Evolutionary conservation across 1,140 invertebrate genomes (phyloP).

Genomic region (Drosophila lini): DNA sequence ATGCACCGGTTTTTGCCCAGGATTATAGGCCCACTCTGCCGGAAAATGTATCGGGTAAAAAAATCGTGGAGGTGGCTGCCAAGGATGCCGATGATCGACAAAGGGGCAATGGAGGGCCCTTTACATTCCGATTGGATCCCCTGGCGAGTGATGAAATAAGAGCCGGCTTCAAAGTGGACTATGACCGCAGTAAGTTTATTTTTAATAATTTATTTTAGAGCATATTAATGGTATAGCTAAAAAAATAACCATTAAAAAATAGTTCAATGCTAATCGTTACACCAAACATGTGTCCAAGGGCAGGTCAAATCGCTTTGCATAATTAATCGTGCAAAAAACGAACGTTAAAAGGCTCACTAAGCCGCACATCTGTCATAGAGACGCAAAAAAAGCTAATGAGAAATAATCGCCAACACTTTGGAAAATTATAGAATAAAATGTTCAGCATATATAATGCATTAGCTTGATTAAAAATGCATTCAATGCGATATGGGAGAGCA

Average conservation of each 20-base stretch:
- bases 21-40: conserved; percentile 88
- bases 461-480: conserved; percentile 45
- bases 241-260: background rate
- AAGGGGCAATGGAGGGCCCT: conserved; percentile 88
- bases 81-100: conserved; percentile 88
- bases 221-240: background rate
- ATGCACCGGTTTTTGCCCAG: conserved; percentile 86
- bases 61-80: conserved; percentile 87
- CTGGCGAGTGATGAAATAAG: conserved; percentile 87
- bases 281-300: conserved; percentile 6
- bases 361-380: conserved; percentile 30
- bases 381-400: conserved; percentile 16
- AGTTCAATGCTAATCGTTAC: conserved; percentile 5
- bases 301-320: conserved; percentile 36
- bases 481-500: conserved; percentile 21
- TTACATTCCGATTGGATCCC: conserved; percentile 87
- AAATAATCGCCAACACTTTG: conserved; percentile 29
- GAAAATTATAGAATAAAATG: conserved; percentile 19
- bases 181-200: conserved; percentile 85
- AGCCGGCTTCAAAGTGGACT: conserved; percentile 87
- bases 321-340: conserved; percentile 31
- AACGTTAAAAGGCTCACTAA: conserved; percentile 29
- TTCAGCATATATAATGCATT: conserved; percentile 35
- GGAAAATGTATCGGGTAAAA: conserved; percentile 87
- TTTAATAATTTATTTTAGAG: background rate